Evolutionary conservation across 2,113 vertebrate species (phyloP).

Genomic region (Cyprinodon tularosa): DNA sequence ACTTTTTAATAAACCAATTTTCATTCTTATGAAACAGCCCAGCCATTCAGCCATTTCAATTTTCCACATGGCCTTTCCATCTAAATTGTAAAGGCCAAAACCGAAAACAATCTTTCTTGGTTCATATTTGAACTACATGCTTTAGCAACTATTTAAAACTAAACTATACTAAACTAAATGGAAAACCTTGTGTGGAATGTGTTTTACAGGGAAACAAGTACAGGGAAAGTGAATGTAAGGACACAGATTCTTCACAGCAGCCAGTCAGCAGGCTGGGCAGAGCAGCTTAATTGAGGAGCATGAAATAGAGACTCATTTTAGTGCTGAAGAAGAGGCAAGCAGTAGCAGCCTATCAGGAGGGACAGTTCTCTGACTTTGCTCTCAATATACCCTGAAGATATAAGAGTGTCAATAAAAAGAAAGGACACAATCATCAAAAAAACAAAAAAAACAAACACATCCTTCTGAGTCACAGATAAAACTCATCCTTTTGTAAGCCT

Average conservation of each 20-base stretch:
- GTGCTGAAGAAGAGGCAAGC: slow-evolving; percentile 46
- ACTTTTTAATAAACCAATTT: not conserved
- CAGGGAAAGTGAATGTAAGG: slow-evolving; percentile 27
- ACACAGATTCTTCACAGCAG: slow-evolving; percentile 50
- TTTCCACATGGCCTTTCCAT: not conserved
- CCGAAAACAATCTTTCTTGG: not conserved
- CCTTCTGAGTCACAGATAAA: slow-evolving; percentile 39
- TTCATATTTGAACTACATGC: not conserved
- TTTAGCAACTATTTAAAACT: not conserved
- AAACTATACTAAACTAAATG: slow-evolving; percentile 1
- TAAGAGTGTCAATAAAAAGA: slow-evolving; percentile 17
- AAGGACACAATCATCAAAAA: slow-evolving; percentile 34
- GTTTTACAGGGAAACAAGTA: slow-evolving; percentile 34
- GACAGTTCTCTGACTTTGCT: slow-evolving; percentile 50
- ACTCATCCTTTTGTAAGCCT: not conserved
- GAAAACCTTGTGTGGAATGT: slow-evolving; percentile 10
- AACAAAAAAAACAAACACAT: slow-evolving; percentile 19
- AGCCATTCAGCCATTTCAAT: not conserved
- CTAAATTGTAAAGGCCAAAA: not conserved
- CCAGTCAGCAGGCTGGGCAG: slow-evolving; percentile 52
- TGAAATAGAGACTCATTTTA: slow-evolving; percentile 73
- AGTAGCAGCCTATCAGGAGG: slow-evolving; percentile 49
- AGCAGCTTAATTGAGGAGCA: slow-evolving; percentile 69
- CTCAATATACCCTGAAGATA: slow-evolving; percentile 52
- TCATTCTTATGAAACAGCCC: not conserved